Evolutionary conservation across 30 jellyfish, hydroid and myxozoan species (phyloP), one percentile per base, ranked within the genome.

Genomic region (Cassiopea xamachana): DNA sequence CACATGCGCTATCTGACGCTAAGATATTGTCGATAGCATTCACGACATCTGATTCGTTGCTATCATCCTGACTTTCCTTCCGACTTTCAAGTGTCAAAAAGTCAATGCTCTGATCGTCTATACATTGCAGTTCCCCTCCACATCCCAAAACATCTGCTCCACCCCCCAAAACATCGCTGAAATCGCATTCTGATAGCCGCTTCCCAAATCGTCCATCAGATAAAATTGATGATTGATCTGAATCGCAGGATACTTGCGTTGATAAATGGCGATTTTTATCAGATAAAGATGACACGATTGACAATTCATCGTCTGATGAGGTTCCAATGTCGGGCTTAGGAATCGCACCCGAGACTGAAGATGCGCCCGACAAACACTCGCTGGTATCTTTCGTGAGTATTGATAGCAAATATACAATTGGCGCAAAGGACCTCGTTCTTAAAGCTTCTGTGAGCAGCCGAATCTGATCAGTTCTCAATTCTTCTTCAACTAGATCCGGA

Each of bases 371-470:
- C 79, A 70, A 9, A 50, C 16, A 27, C n/a, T 55, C 71, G 17
- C 39, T 69, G 50, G 76, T 19, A 7, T 79, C 44, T 19, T 84
- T 84, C 50, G 84, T 77, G 55, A 80, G 84, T 2, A 81, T 48
- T 1, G 80, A 77, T 39, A 88, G 81, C 43, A 88, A 60, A 18
- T 78, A 79, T 2, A 69, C 84, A 14, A 88, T 71, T 46, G 95
- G 95, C 18, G 75, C 50, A 44, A 88, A 79, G 14, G 95, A 88
- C 18, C 88, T 82, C 7, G 95, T 88, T 48, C 75, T 88, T 5
- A 88, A 60, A 15, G 95, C 95, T 60, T 88, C 95, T 2, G 74
- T 60, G 46, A 88, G 86, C 70, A 88, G 79, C 17, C 79, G 73
- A 7, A 84, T 60, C 68, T 84, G 85, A 0, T 48, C 71, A 15